Conservation (phyloP, 2,797 vertebrate genomes). For the Protosalanx chinensis region DNA sequence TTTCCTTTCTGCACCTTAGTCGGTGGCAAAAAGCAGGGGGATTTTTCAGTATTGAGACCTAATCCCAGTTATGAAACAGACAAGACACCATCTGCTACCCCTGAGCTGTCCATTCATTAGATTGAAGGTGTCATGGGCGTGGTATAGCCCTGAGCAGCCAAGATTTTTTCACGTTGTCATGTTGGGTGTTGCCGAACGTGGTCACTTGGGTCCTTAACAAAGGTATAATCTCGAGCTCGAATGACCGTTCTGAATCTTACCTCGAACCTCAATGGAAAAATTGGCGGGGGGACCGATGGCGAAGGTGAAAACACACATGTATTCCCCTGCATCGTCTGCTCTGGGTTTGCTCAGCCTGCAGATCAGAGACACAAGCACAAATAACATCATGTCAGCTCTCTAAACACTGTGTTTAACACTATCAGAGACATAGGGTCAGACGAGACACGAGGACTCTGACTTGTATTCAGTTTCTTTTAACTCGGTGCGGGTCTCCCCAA, state of each 20-base stretch:
- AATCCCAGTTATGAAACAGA: slow-evolving; percentile 73
- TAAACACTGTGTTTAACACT: not conserved
- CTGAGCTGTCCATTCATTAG: slow-evolving; percentile 61
- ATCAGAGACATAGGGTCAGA: not conserved
- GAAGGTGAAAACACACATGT: slow-evolving; percentile 91
- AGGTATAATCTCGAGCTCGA: slow-evolving; percentile 31
- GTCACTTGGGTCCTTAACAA: slow-evolving; percentile 36
- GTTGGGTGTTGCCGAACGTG: slow-evolving; percentile 36
- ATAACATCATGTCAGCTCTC: slow-evolving; percentile 11
- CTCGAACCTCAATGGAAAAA: slow-evolving; percentile 92
- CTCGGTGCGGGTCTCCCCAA: slow-evolving; percentile 68
- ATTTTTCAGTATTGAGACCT: slow-evolving; percentile 63
- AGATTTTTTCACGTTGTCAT: slow-evolving; percentile 47
- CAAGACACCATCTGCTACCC: slow-evolving; percentile 76
- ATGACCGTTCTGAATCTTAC: slow-evolving; percentile 64
- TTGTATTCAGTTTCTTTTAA: slow-evolving; percentile 78
- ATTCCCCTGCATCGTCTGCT: slow-evolving; percentile 86
- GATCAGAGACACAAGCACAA: slow-evolving; percentile 32
- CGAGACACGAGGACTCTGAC: slow-evolving; percentile 51
- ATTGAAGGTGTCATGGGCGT: slow-evolving; percentile 66
- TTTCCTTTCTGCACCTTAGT: slow-evolving; percentile 45
- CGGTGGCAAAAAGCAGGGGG: slow-evolving; percentile 54
- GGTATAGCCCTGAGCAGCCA: slow-evolving; percentile 51
- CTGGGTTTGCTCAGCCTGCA: slow-evolving; percentile 85
- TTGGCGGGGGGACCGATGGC: slow-evolving; percentile 77